Conservation (phyloP, 2,113 vertebrate species). For the Hippocampus abdominalis region DNA sequence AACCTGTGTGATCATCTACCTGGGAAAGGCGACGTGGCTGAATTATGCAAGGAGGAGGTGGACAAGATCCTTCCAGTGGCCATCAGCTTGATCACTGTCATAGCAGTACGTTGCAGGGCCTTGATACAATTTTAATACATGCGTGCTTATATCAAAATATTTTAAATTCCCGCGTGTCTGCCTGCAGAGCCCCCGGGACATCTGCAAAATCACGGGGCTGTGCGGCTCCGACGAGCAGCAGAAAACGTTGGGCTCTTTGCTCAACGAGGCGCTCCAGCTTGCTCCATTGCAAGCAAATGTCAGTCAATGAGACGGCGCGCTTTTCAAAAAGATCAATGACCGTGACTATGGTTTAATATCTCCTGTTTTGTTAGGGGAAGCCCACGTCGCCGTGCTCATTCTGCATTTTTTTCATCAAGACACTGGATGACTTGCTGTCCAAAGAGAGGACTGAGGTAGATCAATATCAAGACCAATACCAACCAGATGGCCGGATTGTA, state of each 20-base stretch:
- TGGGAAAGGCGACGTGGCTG: constrained; percentile 12
- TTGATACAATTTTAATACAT: not conserved
- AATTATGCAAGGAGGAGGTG: constrained; percentile 61
- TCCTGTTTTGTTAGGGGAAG: constrained; percentile 36
- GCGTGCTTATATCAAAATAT: not conserved
- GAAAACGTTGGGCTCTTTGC: constrained; percentile 41
- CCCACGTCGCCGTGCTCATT: constrained; percentile 45
- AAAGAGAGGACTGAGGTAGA: constrained; percentile 65
- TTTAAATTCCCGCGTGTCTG: not conserved
- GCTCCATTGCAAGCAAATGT: constrained; percentile 32
- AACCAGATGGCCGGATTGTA: not conserved
- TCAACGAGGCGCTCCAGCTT: constrained; percentile 34
- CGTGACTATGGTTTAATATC: not conserved
- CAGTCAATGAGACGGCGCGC: constrained; percentile 1
- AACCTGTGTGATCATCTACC: constrained; percentile 60
- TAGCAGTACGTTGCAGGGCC: constrained; percentile 59
- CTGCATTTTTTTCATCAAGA: constrained; percentile 62
- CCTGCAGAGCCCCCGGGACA: constrained; percentile 61
- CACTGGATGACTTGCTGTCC: constrained; percentile 60
- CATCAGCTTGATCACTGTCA: constrained; percentile 58
- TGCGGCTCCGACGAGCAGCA: constrained; percentile 49
- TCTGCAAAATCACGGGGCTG: constrained; percentile 72
- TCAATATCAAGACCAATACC: no score
- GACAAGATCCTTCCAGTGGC: constrained; percentile 58
- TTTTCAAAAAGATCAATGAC: not conserved